A percentile compares a stretch with the other conserved stretches of the same genome.
phyloP scores from a whole-genome alignment of 92 coral and sea anemone genomes.

The Paramuricea clavata region DNA sequence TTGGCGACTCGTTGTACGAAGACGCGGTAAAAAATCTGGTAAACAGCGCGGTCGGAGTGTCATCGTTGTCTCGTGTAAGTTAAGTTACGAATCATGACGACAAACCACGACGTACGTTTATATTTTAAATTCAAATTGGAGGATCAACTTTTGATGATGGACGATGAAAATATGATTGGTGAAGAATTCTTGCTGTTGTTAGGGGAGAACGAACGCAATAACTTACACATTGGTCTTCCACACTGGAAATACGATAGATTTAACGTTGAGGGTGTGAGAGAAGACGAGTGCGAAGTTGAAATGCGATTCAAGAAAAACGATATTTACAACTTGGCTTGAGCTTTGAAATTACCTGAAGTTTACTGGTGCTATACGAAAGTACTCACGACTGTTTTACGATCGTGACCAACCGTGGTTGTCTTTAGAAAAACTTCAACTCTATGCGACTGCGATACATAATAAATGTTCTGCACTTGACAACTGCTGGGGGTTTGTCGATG shows the following conservation, averaged over 20 bases:
- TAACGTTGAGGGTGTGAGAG: neutral
- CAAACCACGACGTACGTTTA: neutral
- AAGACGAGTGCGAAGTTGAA: conserved; percentile 27
- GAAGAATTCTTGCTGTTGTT: conserved; percentile 1
- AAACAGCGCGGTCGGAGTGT: neutral
- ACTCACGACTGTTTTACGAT: neutral
- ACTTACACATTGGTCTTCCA: neutral
- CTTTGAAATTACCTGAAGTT: conserved; percentile 17
- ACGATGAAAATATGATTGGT: neutral
- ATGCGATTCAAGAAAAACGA: conserved; percentile 16
- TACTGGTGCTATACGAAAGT: neutral
- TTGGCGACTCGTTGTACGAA: neutral
- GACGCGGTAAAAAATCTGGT: conserved; percentile 7
- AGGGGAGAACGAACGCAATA: neutral
- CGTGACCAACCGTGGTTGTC: neutral
- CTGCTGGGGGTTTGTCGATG: conserved; percentile 43
- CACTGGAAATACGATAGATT: conserved; percentile 28
- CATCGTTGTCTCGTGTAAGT: neutral
- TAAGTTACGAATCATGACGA: neutral
- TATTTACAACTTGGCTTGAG: neutral
- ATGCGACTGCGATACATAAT: conserved; percentile 1
- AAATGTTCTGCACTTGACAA: conserved; percentile 20
- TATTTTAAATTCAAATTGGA: neutral
- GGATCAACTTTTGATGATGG: conserved; percentile 10
- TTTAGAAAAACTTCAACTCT: neutral